A percentile compares a stretch with the other conserved stretches of the same genome.
phyloP scores from a whole-genome alignment of 2,113 vertebrate species.

The Saguinus imperator region DNA sequence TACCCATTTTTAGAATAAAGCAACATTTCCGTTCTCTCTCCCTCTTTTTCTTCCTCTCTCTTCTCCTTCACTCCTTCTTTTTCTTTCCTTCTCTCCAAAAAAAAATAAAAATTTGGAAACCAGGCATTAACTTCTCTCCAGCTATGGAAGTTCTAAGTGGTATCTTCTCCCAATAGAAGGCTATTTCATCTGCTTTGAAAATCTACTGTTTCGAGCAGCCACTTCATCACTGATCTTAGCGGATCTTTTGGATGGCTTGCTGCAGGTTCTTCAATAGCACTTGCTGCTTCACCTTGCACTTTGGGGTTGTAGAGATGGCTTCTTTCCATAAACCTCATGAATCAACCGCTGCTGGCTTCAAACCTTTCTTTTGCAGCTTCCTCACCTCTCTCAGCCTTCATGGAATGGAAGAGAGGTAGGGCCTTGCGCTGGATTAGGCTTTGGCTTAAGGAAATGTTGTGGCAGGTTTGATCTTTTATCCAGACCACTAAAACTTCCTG shows the following conservation, averaged over 20 bases:
- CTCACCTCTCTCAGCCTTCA: not conserved
- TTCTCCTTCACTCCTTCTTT: too few species aligned
- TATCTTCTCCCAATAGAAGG: not conserved
- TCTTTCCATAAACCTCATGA: not conserved
- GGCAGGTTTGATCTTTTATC: not conserved
- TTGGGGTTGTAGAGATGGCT: not conserved
- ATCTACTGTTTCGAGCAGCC: not conserved
- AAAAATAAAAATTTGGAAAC: not conserved
- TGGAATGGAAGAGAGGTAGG: not conserved
- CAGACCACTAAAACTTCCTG: not conserved
- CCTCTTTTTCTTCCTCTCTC: too few species aligned
- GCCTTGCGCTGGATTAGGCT: not conserved
- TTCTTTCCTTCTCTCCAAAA: too few species aligned
- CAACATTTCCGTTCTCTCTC: too few species aligned
- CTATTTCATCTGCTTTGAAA: not conserved
- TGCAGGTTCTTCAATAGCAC: not conserved
- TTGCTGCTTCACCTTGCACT: not conserved
- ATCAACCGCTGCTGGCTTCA: not conserved
- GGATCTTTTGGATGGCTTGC: not conserved
- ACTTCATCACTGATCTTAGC: not conserved
- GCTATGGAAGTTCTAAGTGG: not conserved
- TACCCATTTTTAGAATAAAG: too few species aligned
- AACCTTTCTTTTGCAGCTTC: not conserved
- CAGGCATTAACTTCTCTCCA: not conserved
- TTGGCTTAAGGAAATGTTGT: not conserved